Base-by-base conservation (phyloP, 2,113 vertebrate genomes). In the Cavia aperea region DNA sequence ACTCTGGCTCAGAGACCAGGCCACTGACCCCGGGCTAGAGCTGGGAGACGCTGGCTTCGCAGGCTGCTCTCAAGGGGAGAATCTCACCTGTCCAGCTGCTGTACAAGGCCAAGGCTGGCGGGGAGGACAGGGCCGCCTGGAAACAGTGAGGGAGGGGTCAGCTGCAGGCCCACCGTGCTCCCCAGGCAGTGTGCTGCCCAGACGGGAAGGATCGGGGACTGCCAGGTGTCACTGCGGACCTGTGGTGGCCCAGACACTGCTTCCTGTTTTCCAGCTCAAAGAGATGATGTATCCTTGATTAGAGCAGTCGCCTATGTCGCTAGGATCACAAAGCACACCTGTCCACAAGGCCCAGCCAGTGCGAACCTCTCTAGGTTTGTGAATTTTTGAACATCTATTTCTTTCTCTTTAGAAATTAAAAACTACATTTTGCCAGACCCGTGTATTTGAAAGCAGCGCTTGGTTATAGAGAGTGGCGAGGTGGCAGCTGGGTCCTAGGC, bases 171-270 rank as follows among this genome's bases (percentile, higher is more conserved):
- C 33, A 18, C 66, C 33, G 4, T 15, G 16, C 16, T 36, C 68
- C 68, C n/a, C 68, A 10, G 19, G 16, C 68, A 72, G 36, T 72
- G n/a, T 7, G 19, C 68, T 72, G 68, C 68, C 8, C 68, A 19
- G 36, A 72, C 7, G 8, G n/a, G 21, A 36, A 21, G 11, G 62
- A 10, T 15, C 1, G 2, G 7, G 1, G 26, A 24, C 8, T 0
- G n/a, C 21, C 26, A 0, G 10, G n/a, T 0, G 3, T 2, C 12
- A 1, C 10, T 3, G 2, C 23, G 9, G 56, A 60, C 0, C 6
- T 39, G 16, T 29, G 14, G 6, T 10, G 4, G 3, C 49, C 49
- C 49, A 51, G 49, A 51, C 49, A 51, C 49, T 51, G 51, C 7
- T 79, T 31, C 77, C 29, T 19, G 49, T 12, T 31, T 54, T 36